A percentile compares a stretch with the other conserved stretches of the same genome.
phyloP scores from a whole-genome alignment of 1,140 invertebrate species.

The Drosophila arawakana region DNA sequence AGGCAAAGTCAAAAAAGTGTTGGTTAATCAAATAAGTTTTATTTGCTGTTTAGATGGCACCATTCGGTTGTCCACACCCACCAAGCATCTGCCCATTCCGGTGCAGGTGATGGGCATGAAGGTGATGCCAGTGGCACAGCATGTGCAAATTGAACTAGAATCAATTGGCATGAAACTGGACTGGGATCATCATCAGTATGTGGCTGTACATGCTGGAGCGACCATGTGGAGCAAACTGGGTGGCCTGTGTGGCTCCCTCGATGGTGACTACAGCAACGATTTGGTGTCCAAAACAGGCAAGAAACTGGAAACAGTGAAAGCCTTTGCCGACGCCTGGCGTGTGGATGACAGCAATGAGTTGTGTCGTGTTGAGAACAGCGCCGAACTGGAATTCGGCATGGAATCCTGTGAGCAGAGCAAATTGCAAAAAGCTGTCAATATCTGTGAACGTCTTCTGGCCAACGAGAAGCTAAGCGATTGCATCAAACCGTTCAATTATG shows the following conservation, averaged over 20 bases:
- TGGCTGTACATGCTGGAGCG: constrained; percentile 88
- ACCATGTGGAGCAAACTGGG: constrained; percentile 91
- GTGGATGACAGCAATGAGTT: constrained; percentile 84
- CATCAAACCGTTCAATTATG: constrained; percentile 86
- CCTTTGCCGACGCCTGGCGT: constrained; percentile 87
- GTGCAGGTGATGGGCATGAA: constrained; percentile 88
- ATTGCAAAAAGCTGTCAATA: constrained; percentile 86
- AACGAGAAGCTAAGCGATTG: constrained; percentile 88
- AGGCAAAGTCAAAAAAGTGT: neutral
- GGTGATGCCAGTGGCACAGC: constrained; percentile 89
- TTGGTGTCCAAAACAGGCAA: constrained; percentile 87
- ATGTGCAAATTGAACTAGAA: constrained; percentile 88
- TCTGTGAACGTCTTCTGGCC: constrained; percentile 87
- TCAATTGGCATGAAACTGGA: constrained; percentile 89
- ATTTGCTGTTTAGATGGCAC: constrained; percentile 84
- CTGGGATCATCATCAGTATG: constrained; percentile 89
- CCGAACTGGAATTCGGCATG: constrained; percentile 64
- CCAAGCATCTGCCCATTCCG: constrained; percentile 87
- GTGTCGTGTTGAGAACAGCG: constrained; percentile 75
- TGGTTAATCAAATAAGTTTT: neutral
- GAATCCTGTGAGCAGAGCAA: constrained; percentile 70
- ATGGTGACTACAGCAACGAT: constrained; percentile 90
- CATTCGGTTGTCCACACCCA: constrained; percentile 85
- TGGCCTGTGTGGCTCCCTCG: constrained; percentile 92
- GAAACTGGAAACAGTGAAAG: constrained; percentile 66